Base-by-base conservation (phyloP, 2,888 invertebrate species). In the Schizotus pectinicornis region DNA sequence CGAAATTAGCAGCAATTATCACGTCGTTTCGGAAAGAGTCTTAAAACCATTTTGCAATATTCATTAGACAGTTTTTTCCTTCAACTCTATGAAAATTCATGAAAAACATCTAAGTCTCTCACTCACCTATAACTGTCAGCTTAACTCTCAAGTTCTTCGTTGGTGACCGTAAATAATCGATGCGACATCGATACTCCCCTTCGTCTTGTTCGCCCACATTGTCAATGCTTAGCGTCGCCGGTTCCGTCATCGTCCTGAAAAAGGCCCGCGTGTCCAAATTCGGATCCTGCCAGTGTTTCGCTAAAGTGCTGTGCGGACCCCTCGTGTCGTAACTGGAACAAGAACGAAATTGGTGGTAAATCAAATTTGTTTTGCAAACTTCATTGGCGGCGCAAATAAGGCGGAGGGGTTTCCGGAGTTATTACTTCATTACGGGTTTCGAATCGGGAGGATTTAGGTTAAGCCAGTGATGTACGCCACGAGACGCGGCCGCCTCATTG, bases 141-240 rank as follows among this genome's bases (percentile, higher is more conserved):
- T 86, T 83, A 61, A 91, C 86, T 72, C 89, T 86, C 59, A 88
- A 86, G 77, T 92, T 91, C 65, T 87, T 86, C 7, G 92, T 92
- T 0, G 91, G 91, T 6, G 91, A 90, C 66, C 88, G 86, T 70
- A 87, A 85, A 79, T 91, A 92, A 80, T 93, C 92, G 45, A 92
- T 90, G 56, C 92, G 81, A 77, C 93, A 93, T 59, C 90, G 83
- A 79, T 92, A 92, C 66, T 90, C 84, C 6, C 91, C 92, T 48
- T 88, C 88, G 76, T 93, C 92, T 11, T 83, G 79, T 67, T 85
- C 83, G 60, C 81, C 79, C 56, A 91, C 81, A 67, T 82, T 85
- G 74, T 87, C 86, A 53, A 89, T 85, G 67, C 87, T 86, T 51
- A 89, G 82, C 32, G 88, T 84, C 5, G 89, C 86, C 0, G 90